Evolutionary conservation across 2,113 vertebrate genomes (phyloP).

Genomic region (Dasyornis broadbenti): DNA sequence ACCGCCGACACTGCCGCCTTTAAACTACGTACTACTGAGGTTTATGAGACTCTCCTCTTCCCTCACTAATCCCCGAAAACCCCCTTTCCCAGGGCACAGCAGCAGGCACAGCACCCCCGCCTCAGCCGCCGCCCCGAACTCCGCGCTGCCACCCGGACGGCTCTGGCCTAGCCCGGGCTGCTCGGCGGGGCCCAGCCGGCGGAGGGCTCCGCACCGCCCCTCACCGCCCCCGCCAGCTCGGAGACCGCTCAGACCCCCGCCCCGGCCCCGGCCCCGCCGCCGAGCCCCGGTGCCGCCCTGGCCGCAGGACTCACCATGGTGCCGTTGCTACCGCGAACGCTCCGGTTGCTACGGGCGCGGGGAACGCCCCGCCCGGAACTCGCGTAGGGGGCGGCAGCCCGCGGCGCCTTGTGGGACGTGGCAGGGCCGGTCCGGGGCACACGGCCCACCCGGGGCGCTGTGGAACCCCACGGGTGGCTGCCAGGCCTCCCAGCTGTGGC

Average conservation of each 20-base stretch:
- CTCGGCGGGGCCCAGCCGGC: neutral
- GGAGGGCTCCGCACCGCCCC: neutral
- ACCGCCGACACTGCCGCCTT: neutral
- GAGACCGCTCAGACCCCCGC: neutral
- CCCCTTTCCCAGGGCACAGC: neutral
- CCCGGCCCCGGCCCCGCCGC: neutral
- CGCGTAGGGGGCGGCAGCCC: neutral
- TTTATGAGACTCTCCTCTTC: too few species aligned
- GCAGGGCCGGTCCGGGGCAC: rapidly evolving
- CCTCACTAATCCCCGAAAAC: rapidly evolving
- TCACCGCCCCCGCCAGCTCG: neutral
- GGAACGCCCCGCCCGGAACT: neutral
- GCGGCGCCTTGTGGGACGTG: neutral
- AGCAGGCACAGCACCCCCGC: neutral
- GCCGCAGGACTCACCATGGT: conserved; percentile 68
- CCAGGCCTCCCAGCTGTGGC: rapidly evolving
- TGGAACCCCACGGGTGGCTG: rapidly evolving
- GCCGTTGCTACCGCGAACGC: conserved; percentile 73
- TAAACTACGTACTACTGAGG: neutral
- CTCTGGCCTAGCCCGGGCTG: neutral
- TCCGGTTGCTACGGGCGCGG: conserved; percentile 74
- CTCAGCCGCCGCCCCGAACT: neutral
- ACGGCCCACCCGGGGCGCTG: rapidly evolving
- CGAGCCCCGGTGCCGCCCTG: neutral
- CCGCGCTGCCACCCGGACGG: neutral